A percentile compares a stretch with the other conserved stretches of the same genome.
phyloP scores from a whole-genome alignment of 2,797 vertebrate genomes.

The Spinus pinus region DNA sequence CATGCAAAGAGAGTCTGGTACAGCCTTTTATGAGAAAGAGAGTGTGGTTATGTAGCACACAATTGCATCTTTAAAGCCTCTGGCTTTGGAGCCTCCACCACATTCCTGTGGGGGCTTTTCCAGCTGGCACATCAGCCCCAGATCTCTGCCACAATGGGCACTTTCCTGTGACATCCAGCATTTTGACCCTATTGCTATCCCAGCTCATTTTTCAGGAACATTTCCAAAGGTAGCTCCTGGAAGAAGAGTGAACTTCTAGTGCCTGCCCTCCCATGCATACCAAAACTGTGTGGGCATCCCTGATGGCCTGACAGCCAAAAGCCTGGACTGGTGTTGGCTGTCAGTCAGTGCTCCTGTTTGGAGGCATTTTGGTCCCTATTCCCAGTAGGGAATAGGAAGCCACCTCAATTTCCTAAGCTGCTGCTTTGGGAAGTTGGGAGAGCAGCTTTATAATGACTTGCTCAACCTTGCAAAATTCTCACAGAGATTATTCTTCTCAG shows the following conservation, averaged over 20 bases:
- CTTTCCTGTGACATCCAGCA: not conserved
- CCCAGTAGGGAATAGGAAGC: not conserved
- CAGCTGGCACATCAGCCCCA: not conserved
- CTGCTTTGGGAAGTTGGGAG: not conserved
- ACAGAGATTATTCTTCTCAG: not conserved
- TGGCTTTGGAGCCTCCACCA: accelerated
- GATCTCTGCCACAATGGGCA: not conserved
- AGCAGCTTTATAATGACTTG: not conserved
- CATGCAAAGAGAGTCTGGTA: not conserved
- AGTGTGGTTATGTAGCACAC: not conserved
- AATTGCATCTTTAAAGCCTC: not conserved
- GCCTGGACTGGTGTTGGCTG: not conserved
- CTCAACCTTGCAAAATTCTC: not conserved
- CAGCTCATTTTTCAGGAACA: not conserved
- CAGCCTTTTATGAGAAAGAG: not conserved
- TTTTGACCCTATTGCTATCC: not conserved
- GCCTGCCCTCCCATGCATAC: not conserved
- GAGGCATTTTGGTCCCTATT: not conserved
- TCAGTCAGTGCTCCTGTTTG: not conserved
- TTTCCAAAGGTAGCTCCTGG: not conserved
- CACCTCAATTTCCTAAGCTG: not conserved
- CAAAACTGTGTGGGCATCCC: not conserved
- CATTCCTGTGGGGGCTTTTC: not conserved
- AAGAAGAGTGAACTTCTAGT: not conserved
- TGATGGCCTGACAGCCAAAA: not conserved